Evolutionary conservation across 2,797 vertebrate species (phyloP).

Genomic region (Anguilla pacifica): DNA sequence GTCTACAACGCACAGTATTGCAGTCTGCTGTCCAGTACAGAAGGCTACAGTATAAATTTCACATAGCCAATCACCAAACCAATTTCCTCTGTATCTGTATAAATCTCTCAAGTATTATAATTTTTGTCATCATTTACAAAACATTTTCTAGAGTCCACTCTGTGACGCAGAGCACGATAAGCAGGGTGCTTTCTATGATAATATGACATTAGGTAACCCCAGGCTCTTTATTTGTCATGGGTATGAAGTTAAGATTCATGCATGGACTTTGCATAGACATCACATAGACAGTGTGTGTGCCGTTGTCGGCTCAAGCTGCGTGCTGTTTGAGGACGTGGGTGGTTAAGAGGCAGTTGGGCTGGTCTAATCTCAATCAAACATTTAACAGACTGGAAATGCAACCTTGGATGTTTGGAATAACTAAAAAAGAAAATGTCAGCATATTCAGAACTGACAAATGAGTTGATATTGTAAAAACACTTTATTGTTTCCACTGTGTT

Average conservation of each 20-base stretch:
- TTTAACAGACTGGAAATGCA: neutral
- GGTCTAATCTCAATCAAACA: neutral
- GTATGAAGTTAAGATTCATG: neutral
- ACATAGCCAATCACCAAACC: neutral
- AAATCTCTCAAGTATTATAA: neutral
- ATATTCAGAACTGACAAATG: neutral
- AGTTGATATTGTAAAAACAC: neutral
- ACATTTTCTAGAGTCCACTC: neutral
- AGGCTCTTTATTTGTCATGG: neutral
- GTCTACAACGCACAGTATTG: no score
- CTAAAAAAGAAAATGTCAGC: neutral
- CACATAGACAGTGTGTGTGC: neutral
- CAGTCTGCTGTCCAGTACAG: no score
- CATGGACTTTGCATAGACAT: neutral
- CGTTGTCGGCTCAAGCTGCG: neutral
- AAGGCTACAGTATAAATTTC: neutral
- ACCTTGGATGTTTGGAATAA: neutral
- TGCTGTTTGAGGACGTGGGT: neutral
- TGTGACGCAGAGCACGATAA: neutral
- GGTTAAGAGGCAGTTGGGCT: neutral
- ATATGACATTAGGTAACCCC: neutral
- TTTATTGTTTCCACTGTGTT: neutral
- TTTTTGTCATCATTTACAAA: neutral
- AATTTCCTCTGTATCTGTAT: neutral
- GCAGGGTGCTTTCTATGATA: neutral